Percentiles rank a stretch among this genome's conserved stretches.
Evolutionary conservation across 2,113 vertebrate genomes (phyloP).

Genomic region (Prochilodus magdalenae): DNA sequence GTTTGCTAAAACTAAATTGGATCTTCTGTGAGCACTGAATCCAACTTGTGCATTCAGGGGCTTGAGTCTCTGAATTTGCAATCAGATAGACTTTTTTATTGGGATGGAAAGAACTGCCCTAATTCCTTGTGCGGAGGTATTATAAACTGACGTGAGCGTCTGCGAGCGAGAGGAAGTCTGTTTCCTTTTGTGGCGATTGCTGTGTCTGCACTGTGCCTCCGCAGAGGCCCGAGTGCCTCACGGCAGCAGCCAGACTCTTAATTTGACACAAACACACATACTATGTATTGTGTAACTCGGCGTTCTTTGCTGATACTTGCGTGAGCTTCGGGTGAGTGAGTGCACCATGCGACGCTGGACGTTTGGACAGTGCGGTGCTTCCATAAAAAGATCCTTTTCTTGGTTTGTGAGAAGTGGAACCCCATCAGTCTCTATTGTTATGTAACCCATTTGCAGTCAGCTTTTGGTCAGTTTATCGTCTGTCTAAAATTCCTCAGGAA

Average conservation of each 20-base stretch:
- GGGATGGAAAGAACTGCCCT: constrained; percentile 51
- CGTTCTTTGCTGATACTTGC: constrained; percentile 26
- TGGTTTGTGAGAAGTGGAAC: constrained; percentile 7
- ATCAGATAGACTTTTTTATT: constrained; percentile 38
- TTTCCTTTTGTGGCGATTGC: constrained; percentile 58
- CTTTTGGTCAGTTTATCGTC: constrained; percentile 51
- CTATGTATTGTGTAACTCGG: neutral
- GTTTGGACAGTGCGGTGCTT: neutral
- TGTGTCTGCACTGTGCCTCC: constrained; percentile 39
- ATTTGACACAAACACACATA: constrained; percentile 27
- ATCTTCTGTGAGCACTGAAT: neutral
- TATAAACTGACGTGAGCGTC: constrained; percentile 55
- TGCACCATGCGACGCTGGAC: neutral
- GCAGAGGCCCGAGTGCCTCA: constrained; percentile 43
- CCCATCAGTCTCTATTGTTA: constrained; percentile 38
- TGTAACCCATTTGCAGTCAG: constrained; percentile 31
- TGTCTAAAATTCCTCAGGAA: constrained; percentile 42
- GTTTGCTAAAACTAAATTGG: constrained; percentile 7
- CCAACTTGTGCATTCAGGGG: neutral
- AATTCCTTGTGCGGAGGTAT: constrained; percentile 51
- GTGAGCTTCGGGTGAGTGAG: neutral
- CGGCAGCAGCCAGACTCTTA: constrained; percentile 4
- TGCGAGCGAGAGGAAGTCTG: constrained; percentile 51
- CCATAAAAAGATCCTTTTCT: neutral
- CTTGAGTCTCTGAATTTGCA: constrained; percentile 3